Percentiles rank a stretch among this genome's conserved stretches.
Conservation (phyloP, 2,888 invertebrate genomes). For the Plagodis pulveraria region DNA sequence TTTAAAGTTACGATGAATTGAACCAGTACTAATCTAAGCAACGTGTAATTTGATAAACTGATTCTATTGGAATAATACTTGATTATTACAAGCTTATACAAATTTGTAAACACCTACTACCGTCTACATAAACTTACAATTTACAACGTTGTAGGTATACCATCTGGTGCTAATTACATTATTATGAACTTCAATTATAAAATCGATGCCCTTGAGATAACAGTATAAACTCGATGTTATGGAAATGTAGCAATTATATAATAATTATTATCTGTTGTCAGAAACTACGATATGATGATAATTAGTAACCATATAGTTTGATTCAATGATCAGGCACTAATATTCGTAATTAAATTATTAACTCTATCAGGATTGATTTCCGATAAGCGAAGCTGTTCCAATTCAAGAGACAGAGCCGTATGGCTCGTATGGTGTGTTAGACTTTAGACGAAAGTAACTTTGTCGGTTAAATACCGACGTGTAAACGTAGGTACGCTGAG, state of each 20-base stretch:
- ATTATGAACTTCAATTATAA: constrained; percentile 15
- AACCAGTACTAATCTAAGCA: constrained; percentile 17
- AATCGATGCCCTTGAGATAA: constrained; percentile 21
- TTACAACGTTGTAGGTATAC: constrained; percentile 6
- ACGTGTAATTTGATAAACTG: constrained; percentile 25
- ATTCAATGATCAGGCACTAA: constrained; percentile 6
- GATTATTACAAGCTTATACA: constrained; percentile 16
- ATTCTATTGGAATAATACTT: constrained; percentile 20
- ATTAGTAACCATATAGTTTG: no score
- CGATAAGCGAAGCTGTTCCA: not conserved
- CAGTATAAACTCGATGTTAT: constrained; percentile 16
- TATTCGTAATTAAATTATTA: not conserved
- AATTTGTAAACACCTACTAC: constrained; percentile 24
- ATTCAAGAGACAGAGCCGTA: no score
- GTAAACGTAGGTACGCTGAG: no score
- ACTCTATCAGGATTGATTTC: not conserved
- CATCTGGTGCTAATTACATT: not conserved
- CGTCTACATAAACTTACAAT: constrained; percentile 3
- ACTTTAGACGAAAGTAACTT: no score
- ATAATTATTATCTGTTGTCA: constrained; percentile 7
- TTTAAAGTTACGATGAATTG: constrained; percentile 11
- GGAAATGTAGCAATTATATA: constrained; percentile 19
- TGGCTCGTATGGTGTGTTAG: no score
- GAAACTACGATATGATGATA: constrained; percentile 2
- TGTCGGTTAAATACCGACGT: no score